phyloP scores from a whole-genome alignment of 2,113 vertebrate species.

The Microcebus griseorufus region DNA sequence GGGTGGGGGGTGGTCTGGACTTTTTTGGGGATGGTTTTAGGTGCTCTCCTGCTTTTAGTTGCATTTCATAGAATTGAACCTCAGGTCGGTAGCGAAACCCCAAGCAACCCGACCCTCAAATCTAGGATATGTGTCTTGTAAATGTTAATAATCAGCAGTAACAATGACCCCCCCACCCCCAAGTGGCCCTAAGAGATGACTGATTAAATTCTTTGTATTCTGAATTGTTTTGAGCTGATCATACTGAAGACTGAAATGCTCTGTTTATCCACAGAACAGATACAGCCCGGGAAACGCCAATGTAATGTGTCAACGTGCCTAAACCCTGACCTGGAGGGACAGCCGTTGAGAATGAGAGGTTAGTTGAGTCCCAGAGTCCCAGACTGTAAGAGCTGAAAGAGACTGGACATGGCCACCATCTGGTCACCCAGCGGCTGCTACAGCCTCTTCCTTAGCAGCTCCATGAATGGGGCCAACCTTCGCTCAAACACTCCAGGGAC shows the following conservation, averaged over 20 bases:
- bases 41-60: constrained; percentile 12
- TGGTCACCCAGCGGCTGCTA: not conserved
- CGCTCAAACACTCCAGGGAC: not conserved
- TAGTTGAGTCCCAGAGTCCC: constrained; percentile 64
- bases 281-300: constrained; percentile 87
- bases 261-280: constrained; percentile 88
- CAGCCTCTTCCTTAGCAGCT: not conserved
- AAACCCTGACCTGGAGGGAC: constrained; percentile 87
- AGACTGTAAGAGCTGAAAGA: not conserved
- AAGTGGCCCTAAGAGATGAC: not conserved
- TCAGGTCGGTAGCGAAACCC: constrained; percentile 17
- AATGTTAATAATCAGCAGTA: not conserved
- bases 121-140: not conserved
- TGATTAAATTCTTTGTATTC: constrained; percentile 34
- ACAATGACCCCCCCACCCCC: not conserved
- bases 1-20: not conserved
- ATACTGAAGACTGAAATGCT: constrained; percentile 77
- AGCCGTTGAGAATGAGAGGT: constrained; percentile 87
- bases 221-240: not conserved
- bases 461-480: not conserved
- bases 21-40: constrained; percentile 3
- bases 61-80: constrained; percentile 37
- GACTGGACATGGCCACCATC: not conserved
- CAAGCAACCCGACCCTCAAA: not conserved
- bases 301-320: constrained; percentile 86